Conservation (phyloP, 2,113 vertebrate species). For the Notiomystis cincta region DNA sequence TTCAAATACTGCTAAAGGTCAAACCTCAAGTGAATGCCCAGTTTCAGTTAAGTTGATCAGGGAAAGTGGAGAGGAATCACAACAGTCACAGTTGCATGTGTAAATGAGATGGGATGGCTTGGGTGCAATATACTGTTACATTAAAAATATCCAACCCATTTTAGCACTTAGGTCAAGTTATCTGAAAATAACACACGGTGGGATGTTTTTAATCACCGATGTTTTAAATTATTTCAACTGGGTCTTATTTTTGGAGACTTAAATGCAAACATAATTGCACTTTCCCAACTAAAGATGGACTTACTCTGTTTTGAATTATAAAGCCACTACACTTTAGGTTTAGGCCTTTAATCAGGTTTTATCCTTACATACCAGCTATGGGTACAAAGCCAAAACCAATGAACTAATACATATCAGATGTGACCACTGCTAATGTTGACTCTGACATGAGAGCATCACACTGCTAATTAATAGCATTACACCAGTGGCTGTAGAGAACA, state of each 20-base stretch:
- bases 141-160: not conserved
- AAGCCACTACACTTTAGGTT: not conserved
- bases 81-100: not conserved
- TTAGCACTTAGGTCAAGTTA: not conserved
- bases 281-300: not conserved
- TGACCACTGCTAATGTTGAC: not conserved
- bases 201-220: not conserved
- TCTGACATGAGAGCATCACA: not conserved
- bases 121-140: not conserved
- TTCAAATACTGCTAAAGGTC: not conserved
- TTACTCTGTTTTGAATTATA: not conserved
- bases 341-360: not conserved
- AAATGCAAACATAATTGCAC: not conserved
- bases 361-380: not conserved
- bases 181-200: not conserved
- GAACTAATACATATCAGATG: not conserved
- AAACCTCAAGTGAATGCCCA: not conserved
- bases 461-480: not conserved
- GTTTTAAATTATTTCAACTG: not conserved
- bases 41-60: not conserved
- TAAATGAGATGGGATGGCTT: not conserved
- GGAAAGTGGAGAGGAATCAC: not conserved
- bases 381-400: not conserved
- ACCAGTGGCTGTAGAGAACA: not conserved
- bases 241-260: not conserved